A percentile compares a stretch with the other conserved stretches of the same genome.
phyloP scores from a whole-genome alignment of 2,888 invertebrate species.

The Drosophila multiciliata region DNA sequence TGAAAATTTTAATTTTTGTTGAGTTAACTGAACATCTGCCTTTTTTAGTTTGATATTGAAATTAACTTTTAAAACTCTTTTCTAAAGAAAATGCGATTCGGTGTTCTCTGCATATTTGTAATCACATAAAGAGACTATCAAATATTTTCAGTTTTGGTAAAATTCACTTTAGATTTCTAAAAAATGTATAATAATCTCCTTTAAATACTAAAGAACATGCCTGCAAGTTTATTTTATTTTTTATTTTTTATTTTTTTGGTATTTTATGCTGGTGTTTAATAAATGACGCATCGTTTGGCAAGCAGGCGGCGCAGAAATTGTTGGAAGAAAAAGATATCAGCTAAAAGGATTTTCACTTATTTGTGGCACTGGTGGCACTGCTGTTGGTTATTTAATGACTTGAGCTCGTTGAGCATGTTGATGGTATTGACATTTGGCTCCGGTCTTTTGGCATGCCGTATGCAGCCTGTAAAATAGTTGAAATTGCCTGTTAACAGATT shows the following conservation, averaged over 20 bases:
- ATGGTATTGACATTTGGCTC: constrained; percentile 78
- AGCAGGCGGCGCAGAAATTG: not conserved
- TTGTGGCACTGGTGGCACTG: constrained; percentile 10
- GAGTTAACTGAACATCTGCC: not conserved
- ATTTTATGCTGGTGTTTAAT: constrained; percentile 10
- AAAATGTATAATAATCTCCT: not conserved
- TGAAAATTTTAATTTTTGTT: not conserved
- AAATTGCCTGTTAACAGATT: constrained; percentile 80
- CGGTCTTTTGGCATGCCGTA: constrained; percentile 69
- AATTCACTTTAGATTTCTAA: not conserved
- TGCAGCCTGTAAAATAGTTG: constrained; percentile 73
- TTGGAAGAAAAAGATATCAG: not conserved
- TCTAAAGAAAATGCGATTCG: not conserved
- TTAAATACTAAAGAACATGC: not conserved
- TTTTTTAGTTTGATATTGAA: too few relatives aligned
- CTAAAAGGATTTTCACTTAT: constrained; percentile 23
- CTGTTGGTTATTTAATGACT: constrained; percentile 49
- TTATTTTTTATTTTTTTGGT: not conserved
- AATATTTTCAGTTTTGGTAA: not conserved
- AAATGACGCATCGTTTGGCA: constrained; percentile 10
- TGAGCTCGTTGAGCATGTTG: constrained; percentile 42
- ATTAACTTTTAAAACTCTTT: not conserved
- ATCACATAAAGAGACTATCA: not conserved
- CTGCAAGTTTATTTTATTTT: not conserved
- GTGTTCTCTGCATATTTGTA: not conserved